Evolutionary conservation across 64 coral and sea anemone species (phyloP).

Genomic region (Acropora tenuis): DNA sequence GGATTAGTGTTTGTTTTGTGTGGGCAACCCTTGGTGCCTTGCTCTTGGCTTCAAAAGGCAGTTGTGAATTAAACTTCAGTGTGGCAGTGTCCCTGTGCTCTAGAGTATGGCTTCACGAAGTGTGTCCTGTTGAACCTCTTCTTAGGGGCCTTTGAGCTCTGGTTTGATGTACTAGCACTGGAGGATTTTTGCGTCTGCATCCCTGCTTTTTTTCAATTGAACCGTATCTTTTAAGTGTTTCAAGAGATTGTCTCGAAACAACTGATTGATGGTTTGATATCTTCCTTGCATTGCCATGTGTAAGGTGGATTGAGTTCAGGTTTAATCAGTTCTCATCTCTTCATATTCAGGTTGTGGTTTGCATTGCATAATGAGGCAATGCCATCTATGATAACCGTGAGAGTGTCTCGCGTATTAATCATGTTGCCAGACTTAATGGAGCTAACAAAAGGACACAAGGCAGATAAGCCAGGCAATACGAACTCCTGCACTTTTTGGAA

Average conservation of each 20-base stretch:
- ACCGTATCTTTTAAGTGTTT: constrained; percentile 20
- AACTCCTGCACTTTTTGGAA: too few relatives aligned
- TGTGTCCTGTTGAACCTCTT: neutral
- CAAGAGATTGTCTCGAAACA: too few relatives aligned
- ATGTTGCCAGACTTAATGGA: too few relatives aligned
- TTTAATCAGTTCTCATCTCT: constrained; percentile 11
- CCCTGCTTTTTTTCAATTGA: constrained; percentile 23
- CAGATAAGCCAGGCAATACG: too few relatives aligned
- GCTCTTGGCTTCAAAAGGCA: neutral
- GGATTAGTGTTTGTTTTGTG: too few relatives aligned
- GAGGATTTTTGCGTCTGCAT: too few relatives aligned
- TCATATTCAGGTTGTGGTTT: neutral
- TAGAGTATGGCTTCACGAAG: neutral
- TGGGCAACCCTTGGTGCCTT: neutral
- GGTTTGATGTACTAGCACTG: neutral
- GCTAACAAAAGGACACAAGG: too few relatives aligned
- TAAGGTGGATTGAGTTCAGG: constrained; percentile 50
- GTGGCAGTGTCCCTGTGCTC: neutral
- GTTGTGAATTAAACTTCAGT: neutral
- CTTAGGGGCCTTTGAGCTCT: neutral
- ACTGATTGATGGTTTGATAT: too few relatives aligned
- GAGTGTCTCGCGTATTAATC: neutral
- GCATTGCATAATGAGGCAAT: neutral
- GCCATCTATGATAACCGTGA: constrained; percentile 4
- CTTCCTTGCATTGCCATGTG: neutral